Evolutionary conservation across 2,888 invertebrate species (phyloP).

Genomic region (Vandiemenella viatica): DNA sequence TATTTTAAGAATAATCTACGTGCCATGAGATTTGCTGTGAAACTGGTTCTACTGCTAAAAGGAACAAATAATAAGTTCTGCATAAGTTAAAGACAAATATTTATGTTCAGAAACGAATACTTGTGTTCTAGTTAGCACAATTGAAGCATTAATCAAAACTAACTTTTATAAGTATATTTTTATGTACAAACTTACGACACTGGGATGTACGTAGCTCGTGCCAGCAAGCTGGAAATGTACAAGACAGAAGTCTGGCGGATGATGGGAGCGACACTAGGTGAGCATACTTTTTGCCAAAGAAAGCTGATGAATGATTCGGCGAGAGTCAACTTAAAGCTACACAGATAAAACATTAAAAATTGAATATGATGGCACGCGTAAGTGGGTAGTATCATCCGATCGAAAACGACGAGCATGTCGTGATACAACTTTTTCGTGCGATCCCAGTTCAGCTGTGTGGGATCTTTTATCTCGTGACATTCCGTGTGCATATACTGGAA

Average conservation of each 20-base stretch:
- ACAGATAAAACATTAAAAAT: slow-evolving; percentile 58
- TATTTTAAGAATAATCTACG: too few species aligned
- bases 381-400: slow-evolving; percentile 65
- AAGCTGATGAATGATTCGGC: slow-evolving; percentile 50
- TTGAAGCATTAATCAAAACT: too few species aligned
- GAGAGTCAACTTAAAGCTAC: slow-evolving; percentile 44
- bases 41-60: too few species aligned
- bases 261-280: slow-evolving; percentile 45
- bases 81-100: too few species aligned
- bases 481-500: slow-evolving; percentile 50
- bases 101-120: too few species aligned
- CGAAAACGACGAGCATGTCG: slow-evolving; percentile 54
- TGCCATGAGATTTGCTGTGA: too few species aligned
- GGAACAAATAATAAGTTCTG: too few species aligned
- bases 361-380: slow-evolving; percentile 68
- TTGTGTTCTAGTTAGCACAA: too few species aligned
- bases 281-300: slow-evolving; percentile 57
- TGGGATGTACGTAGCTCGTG: slow-evolving; percentile 45
- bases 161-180: too few species aligned
- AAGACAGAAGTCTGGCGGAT: slow-evolving; percentile 53
- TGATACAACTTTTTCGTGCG: slow-evolving; percentile 43
- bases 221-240: slow-evolving; percentile 60
- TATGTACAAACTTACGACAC: not conserved
- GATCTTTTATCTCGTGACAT: slow-evolving; percentile 30
- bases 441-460: slow-evolving; percentile 33